Percentiles rank a stretch among this genome's conserved stretches.
Evolutionary conservation across 1,140 invertebrate genomes (phyloP).

Genomic region (Cherax destructor): DNA sequence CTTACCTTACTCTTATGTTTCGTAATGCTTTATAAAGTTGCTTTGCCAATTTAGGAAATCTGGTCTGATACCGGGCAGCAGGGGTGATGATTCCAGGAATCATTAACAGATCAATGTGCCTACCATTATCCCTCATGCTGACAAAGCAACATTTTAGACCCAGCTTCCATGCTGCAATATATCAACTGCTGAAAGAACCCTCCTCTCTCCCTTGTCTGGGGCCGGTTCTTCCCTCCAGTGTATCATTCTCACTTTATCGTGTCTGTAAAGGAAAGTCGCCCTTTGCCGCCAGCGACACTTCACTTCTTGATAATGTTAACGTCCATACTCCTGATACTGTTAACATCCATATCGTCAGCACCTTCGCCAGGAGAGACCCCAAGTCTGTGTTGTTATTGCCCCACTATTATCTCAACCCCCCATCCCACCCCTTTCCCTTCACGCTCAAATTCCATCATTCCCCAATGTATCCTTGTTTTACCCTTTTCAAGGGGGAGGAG

Average conservation of each 20-base stretch:
- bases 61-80: too few relatives aligned
- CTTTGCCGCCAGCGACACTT: not conserved
- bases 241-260: not conserved
- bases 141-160: conserved; percentile 35
- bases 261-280: not conserved
- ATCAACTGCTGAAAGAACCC: conserved; percentile 42
- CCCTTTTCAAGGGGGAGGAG: too few relatives aligned
- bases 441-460: not conserved
- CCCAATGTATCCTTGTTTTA: not conserved
- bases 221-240: conserved; percentile 32
- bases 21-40: too few relatives aligned
- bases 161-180: conserved; percentile 31
- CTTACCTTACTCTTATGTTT: too few relatives aligned
- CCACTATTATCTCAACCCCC: not conserved
- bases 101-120: too few relatives aligned
- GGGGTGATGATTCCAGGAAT: too few relatives aligned
- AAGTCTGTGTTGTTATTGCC: too few relatives aligned
- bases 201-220: conserved; percentile 26
- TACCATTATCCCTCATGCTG: too few relatives aligned
- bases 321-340: not conserved
- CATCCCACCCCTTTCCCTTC: not conserved
- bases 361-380: not conserved
- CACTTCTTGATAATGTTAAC: not conserved
- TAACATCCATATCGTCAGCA: not conserved
- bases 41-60: too few relatives aligned